These are phyloP conservation scores for Drosophila asahinai DNA, from an alignment of 1,140 invertebrate genomes.

Conservation along the genomic window DNA sequence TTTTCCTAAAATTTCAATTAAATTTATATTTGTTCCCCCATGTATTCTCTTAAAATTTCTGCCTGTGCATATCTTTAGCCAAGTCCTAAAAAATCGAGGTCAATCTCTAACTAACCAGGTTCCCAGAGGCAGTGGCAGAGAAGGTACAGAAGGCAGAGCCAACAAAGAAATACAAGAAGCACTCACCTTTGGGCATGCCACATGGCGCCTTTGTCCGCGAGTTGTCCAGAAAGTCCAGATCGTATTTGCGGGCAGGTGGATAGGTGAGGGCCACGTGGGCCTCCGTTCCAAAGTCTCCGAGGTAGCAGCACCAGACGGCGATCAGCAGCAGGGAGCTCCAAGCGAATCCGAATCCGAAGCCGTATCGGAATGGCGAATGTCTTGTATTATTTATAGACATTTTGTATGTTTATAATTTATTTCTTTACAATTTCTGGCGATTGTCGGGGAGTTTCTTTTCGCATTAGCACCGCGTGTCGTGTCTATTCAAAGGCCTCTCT, in stretches of 20 bases:
- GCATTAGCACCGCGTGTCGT: conserved; percentile 48
- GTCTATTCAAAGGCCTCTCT: conserved; percentile 34
- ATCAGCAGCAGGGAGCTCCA: conserved; percentile 33
- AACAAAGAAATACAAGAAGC: conserved; percentile 2
- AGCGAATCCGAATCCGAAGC: conserved; percentile 20
- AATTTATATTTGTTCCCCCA: background rate
- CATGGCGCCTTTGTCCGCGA: conserved; percentile 95
- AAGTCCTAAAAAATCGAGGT: conserved; percentile 10
- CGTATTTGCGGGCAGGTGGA: conserved; percentile 93
- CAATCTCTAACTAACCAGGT: conserved; percentile 20
- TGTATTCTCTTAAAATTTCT: background rate
- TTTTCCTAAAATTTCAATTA: background rate
- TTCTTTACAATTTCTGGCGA: conserved; percentile 56
- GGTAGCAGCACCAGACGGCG: conserved; percentile 49
- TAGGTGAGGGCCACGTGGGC: conserved; percentile 94
- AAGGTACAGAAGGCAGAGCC: background rate
- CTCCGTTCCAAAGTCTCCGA: conserved; percentile 60
- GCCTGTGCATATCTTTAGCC: background rate
- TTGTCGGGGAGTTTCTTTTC: conserved; percentile 55
- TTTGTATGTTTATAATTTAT: conserved; percentile 61
- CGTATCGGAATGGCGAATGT: conserved; percentile 33
- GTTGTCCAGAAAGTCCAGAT: conserved; percentile 97
- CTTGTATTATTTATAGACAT: conserved; percentile 66
- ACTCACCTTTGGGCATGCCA: conserved; percentile 97
- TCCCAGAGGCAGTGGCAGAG: conserved; percentile 35